These are phyloP conservation scores for Ophiodon elongatus DNA, from an alignment of 2,113 vertebrate species.

Conservation along the genomic window DNA sequence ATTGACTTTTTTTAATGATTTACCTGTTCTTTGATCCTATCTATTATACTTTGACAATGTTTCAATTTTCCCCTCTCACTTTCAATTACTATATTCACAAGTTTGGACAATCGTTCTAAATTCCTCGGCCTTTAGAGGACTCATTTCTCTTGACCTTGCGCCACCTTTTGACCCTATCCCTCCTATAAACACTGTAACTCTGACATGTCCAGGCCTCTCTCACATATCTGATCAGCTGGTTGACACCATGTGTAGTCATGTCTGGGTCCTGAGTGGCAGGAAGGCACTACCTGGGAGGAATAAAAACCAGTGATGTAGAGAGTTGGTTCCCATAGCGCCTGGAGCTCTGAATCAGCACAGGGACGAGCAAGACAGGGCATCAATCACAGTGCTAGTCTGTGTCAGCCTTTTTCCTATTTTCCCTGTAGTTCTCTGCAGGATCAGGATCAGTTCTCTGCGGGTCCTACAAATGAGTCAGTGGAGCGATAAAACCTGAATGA, in stretches of 20 bases:
- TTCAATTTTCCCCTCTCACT: neutral
- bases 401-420: constrained; percentile 61
- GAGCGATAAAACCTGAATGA: constrained; percentile 56
- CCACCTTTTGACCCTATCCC: neutral
- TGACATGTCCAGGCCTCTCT: constrained; percentile 8
- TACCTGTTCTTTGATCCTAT: constrained; percentile 44
- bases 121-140: constrained; percentile 1
- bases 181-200: constrained; percentile 8
- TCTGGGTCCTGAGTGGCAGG: constrained; percentile 56
- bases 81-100: constrained; percentile 7
- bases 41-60: constrained; percentile 16
- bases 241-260: constrained; percentile 48
- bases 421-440: constrained; percentile 51
- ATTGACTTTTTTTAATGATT: constrained; percentile 45
- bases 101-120: constrained; percentile 10
- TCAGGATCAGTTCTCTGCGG: no score
- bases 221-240: constrained; percentile 37
- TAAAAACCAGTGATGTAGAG: constrained; percentile 58
- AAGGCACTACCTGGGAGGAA: constrained; percentile 55
- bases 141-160: constrained; percentile 6
- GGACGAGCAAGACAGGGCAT: constrained; percentile 61
- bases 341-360: constrained; percentile 68
- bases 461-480: constrained; percentile 59
- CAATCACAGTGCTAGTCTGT: constrained; percentile 60
- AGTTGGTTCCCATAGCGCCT: constrained; percentile 54